Evolutionary conservation across 2,113 vertebrate genomes (phyloP), one percentile per base, ranked within the genome.

Genomic region (Pollachius pollachius): DNA sequence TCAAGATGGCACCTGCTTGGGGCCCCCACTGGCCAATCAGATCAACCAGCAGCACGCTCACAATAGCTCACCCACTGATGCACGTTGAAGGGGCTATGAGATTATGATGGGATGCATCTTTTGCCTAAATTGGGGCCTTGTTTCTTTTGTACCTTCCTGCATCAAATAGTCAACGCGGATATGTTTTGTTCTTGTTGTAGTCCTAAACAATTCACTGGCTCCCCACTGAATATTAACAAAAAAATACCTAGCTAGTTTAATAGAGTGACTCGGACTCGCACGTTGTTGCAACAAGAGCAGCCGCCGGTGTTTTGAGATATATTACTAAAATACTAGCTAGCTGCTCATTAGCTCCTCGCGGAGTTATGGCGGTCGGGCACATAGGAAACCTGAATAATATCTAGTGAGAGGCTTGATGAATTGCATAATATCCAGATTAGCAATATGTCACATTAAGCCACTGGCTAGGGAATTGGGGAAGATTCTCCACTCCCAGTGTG

Each of bases 351-450:
- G 84, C 85, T 82, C 77, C 76, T 84, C 71, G 79, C 77, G 79
- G 84, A 87, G 84, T 87, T 91, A 89, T 87, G 89, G 85, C 84
- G 72, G 72, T 81, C 76, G 74, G 70, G 73, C 77, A 78, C 82
- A 90, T 81, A 82, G 74, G 81, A 87, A 89, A 88, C 77, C 85
- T 80, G 78, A 78, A 87, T 84, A 86, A 88, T 89, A 88, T 88
- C 83, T 84, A 91, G 75, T 78, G 79, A 83, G 85, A 89, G 63
- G 76, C 73, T 84, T 91, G 89, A 90, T 89, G 84, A 90, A 91
- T 91, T 90, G 87, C 88, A 90, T 92, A 93, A 92, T 91, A 90
- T 89, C 89, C 88, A 91, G 88, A 91, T 92, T 91, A 91, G 85
- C 87, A 86, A 90, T 90, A 88, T 92, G 90, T 93, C 89, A 93